These are phyloP conservation scores for Hipposideros armiger DNA, from an alignment of 2,113 vertebrate genomes.

Conservation along the genomic window DNA sequence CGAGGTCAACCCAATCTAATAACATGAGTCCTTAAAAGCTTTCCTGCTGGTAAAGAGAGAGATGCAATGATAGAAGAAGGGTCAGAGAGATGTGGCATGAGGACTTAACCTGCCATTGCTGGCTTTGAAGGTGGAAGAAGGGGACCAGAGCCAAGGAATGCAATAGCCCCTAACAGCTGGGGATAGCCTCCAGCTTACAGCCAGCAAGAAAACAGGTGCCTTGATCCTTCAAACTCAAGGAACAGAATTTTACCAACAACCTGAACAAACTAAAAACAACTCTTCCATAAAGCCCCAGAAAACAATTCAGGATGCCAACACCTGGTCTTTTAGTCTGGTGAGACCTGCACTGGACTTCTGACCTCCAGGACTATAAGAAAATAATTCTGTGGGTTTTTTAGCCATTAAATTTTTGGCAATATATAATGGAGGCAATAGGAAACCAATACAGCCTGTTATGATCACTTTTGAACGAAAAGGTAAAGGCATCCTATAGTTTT, in stretches of 20 bases:
- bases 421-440: not conserved
- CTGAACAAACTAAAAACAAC: not conserved
- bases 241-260: not conserved
- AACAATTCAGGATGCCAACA: not conserved
- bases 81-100: not conserved
- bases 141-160: not conserved
- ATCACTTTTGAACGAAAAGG: constrained; percentile 27
- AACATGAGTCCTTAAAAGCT: not conserved
- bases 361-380: not conserved
- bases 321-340: not conserved
- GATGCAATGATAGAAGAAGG: not conserved
- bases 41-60: not conserved
- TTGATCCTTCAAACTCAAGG: not conserved
- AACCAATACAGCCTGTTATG: not conserved
- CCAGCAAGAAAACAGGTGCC: not conserved
- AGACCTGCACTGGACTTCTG: not conserved
- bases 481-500: not conserved
- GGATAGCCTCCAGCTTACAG: not conserved
- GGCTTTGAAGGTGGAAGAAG: not conserved
- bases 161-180: not conserved
- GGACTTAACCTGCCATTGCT: not conserved
- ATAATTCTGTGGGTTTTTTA: not conserved
- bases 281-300: not conserved
- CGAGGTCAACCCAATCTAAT: not conserved
- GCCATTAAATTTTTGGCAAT: not conserved